Conservation (phyloP, 1,140 invertebrate genomes). For the Eufriesea mexicana region DNA sequence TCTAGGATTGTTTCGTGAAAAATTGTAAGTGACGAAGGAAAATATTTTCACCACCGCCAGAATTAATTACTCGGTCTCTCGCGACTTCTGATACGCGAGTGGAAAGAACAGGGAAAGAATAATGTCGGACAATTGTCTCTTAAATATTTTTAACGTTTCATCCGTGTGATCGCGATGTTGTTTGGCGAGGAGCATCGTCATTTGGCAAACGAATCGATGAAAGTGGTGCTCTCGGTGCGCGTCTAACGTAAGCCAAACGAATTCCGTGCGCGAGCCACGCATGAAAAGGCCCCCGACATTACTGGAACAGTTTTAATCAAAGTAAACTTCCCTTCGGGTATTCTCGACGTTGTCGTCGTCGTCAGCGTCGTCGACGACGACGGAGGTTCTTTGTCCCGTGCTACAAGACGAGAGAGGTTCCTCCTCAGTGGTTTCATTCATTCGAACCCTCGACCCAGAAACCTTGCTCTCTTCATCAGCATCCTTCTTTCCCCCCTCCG, state of each 20-base stretch:
- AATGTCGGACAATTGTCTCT: no score
- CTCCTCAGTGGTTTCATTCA: slow-evolving; percentile 51
- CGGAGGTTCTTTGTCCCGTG: slow-evolving; percentile 30
- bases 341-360: slow-evolving; percentile 20
- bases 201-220: slow-evolving; percentile 29
- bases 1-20: not conserved
- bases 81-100: not conserved
- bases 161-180: no score
- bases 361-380: not conserved
- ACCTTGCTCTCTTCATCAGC: slow-evolving; percentile 41
- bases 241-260: slow-evolving; percentile 33
- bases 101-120: no score
- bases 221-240: not conserved
- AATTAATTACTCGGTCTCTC: no score
- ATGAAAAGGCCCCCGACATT: slow-evolving; percentile 49
- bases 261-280: slow-evolving; percentile 29
- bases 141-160: no score
- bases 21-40: not conserved
- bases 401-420: slow-evolving; percentile 37
- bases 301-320: slow-evolving; percentile 60
- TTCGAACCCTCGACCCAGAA: slow-evolving; percentile 39
- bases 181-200: no score
- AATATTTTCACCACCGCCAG: no score
- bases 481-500: not conserved
- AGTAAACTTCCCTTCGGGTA: slow-evolving; percentile 58